Percentiles rank a stretch among this genome's conserved stretches.
phyloP scores from a whole-genome alignment of 37 sponge, comb jelly and placozoan genomes.

The Bolinopsis microptera region DNA sequence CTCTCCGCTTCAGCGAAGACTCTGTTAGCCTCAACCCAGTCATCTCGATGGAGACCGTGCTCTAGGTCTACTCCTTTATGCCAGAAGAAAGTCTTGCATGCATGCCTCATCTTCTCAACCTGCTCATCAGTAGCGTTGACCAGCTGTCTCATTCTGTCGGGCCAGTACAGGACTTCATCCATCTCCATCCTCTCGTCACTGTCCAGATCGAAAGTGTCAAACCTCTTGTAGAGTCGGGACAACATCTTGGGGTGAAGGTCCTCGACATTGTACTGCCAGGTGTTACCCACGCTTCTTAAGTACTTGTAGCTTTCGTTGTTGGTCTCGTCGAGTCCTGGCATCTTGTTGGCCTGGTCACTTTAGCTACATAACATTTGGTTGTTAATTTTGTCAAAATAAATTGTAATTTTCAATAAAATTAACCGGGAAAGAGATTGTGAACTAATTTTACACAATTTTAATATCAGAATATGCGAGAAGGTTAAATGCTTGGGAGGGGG shows the following conservation, averaged over 20 bases:
- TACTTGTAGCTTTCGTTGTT: constrained; percentile 52
- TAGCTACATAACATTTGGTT: too few species aligned
- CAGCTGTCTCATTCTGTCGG: constrained; percentile 58
- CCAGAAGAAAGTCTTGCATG: constrained; percentile 15
- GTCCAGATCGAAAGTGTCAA: constrained; percentile 59
- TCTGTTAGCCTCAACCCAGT: constrained; percentile 57
- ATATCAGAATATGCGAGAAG: too few species aligned
- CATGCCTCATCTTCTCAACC: constrained; percentile 42
- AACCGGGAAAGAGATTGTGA: too few species aligned
- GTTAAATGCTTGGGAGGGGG: too few species aligned
- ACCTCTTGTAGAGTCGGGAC: constrained; percentile 60
- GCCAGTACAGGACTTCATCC: constrained; percentile 54
- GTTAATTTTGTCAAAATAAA: too few species aligned
- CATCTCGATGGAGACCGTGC: not conserved
- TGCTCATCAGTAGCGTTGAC: constrained; percentile 60
- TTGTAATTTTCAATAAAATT: too few species aligned
- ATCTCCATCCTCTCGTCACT: constrained; percentile 45
- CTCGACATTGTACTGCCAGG: constrained; percentile 45
- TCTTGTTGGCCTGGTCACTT: not conserved
- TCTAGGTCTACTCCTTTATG: constrained; percentile 28
- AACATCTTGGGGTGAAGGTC: constrained; percentile 61
- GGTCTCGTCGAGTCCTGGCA: constrained; percentile 3
- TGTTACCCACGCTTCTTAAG: constrained; percentile 25
- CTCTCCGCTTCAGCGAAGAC: constrained; percentile 56
- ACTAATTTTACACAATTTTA: too few species aligned